Evolutionary conservation across 2,113 vertebrate genomes (phyloP), one percentile per base, ranked within the genome.

Genomic region (Poeciliopsis retropinna): DNA sequence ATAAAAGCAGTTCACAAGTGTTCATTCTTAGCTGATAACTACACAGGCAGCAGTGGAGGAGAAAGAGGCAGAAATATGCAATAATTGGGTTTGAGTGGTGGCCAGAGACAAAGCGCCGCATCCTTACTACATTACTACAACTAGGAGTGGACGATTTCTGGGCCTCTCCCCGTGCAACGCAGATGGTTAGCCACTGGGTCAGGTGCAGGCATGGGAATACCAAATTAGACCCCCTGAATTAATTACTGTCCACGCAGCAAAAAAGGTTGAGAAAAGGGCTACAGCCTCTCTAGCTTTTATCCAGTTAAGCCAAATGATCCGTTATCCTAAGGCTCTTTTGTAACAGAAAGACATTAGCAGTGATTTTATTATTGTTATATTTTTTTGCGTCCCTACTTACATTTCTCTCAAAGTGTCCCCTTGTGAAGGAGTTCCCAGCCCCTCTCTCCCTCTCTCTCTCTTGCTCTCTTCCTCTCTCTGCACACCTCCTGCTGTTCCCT

Each of bases 131-230:
- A n/a, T 57, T 57, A 57, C 17, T 71, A 57, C 15, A 7, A 73
- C 78, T 68, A 80, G 81, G 77, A 79, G 67, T 57, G 78, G 76
- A 44, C 41, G 31, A 79, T 79, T 80, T 82, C 68, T 81, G 79
- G 32, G 76, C 64, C 68, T 82, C 51, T 88, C 67, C 9, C 9
- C 19, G 70, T 72, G 75, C 72, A 32, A 85, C 70, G 84, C 92
- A 93, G 91, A 91, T 91, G 90, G 92, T 82, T 68, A 28, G 73
- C 75, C 70, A 79, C 72, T 84, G 75, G 79, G 92, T 93, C 90
- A 92, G 92, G 90, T 93, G 92, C 89, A 87, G 78, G 86, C 31
- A 75, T 84, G 87, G 71, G 85, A 91, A 91, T 90, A 89, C 79
- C 88, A 89, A 91, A 91, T 91, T 73, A 88, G 87, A 65, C 7